Evolutionary conservation across 2,888 invertebrate species (phyloP), one percentile per base, ranked within the genome.

Genomic region (Cataglyphis rosenhaueri): DNA sequence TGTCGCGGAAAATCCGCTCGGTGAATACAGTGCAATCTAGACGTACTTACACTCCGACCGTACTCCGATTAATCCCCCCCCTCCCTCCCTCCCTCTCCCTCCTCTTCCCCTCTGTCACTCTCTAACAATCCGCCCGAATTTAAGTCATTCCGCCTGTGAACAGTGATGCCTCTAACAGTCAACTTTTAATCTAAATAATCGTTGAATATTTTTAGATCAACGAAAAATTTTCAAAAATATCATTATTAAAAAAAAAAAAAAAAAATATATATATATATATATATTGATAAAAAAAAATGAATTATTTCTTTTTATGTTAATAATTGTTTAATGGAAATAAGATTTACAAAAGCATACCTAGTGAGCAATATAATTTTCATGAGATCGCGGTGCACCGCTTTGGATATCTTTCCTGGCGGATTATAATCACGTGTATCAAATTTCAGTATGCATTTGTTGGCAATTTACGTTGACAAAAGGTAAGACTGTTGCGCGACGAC

Each of bases 1-100:
- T 55, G 68, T 82, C 82, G 65, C 68, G 74, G 62, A 84, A 84
- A 75, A 76, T 76, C 70, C 64, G 32, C 62, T 55, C 79, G 52
- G 55, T 81, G 78, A 78, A 78, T 78, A 71, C 18, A 59, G 25
- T 32, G 59, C 44, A 61, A 59, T 73, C 73, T 35, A 21, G 25
- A 32, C 25, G 73, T 32, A 41, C 57, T 65, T 68, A 44, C 70
- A 38, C 41, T 29, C 25, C 65, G n/a, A 18, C 44, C 15, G 9
- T 35, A 25, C 32, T 62, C 35, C 48, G 74, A 35, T 78, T 57
- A 57, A 48, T 71, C 29, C 44, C 6, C 6, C 35, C 21, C 21
- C 21, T 4, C 32, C 6, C 32, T 6, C 6, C 32, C 32, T 35
- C 32, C 5, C 32, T 61, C 29, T 44, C 6, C 6, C 35, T 21